These are phyloP conservation scores for Trididemnum miniatum DNA, from an alignment of 23 tunicate genomes.

Conservation along the genomic window DNA sequence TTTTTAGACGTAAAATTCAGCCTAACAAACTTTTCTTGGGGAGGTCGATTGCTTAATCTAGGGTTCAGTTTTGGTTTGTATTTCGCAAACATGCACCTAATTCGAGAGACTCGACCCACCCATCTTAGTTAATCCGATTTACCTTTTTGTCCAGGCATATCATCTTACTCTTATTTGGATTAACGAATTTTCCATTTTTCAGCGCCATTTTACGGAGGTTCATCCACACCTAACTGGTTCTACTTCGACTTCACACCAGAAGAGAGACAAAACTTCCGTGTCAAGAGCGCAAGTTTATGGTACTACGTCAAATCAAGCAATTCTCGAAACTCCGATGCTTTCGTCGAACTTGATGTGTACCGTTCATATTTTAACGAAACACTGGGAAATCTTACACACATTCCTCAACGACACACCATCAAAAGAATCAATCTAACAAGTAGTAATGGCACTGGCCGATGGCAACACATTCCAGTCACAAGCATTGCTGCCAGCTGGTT, in stretches of 20 bases:
- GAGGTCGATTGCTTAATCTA: no score
- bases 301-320: not conserved
- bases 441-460: not conserved
- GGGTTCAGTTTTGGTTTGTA: no score
- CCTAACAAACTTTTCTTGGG: no score
- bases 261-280: constrained; percentile 26
- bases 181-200: no score
- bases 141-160: not conserved
- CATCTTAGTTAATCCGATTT: not conserved
- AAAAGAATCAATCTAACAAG: not conserved
- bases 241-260: constrained; percentile 24
- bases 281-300: constrained; percentile 13
- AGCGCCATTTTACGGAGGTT: not conserved
- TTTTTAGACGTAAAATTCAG: no score
- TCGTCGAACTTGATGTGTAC: not conserved
- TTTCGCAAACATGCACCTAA: not conserved
- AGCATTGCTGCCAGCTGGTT: not conserved
- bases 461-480: constrained; percentile 15
- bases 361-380: constrained; percentile 3
- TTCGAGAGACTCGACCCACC: not conserved
- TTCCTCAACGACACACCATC: not conserved
- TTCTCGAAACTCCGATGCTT: not conserved
- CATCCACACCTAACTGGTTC: constrained; percentile 1
- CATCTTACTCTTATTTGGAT: not conserved
- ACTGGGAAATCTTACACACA: not conserved